These are phyloP conservation scores for Drosophila mettleri DNA, from an alignment of 2,888 invertebrate genomes.

Conservation along the genomic window DNA sequence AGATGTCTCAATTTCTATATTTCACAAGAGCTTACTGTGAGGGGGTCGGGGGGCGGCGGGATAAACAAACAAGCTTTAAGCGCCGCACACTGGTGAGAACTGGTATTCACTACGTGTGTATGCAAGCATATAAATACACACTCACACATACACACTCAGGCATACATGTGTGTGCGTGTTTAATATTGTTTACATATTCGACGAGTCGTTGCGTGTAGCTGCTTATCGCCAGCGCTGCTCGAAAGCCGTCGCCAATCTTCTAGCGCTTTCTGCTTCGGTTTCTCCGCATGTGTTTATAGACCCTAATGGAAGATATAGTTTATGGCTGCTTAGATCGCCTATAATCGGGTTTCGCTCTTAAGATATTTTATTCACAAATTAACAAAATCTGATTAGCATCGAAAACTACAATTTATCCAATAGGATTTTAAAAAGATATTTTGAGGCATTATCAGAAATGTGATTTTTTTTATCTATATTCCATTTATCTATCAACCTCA, in stretches of 20 bases:
- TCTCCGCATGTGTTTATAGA: not conserved
- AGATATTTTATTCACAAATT: not conserved
- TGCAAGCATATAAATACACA: not conserved
- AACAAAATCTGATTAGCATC: not conserved
- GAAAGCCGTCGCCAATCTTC: constrained; percentile 38
- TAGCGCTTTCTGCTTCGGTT: constrained; percentile 53
- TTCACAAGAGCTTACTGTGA: constrained; percentile 27
- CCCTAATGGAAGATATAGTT: not conserved
- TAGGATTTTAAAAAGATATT: no score
- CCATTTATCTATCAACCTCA: not conserved
- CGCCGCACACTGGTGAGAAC: constrained; percentile 57
- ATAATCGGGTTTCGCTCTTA: not conserved
- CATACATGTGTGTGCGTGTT: not conserved
- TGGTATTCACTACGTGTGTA: constrained; percentile 37
- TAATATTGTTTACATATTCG: constrained; percentile 28
- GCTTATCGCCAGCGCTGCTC: constrained; percentile 37
- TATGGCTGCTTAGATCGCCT: not conserved
- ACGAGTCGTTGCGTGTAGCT: constrained; percentile 34
- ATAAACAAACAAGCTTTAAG: constrained; percentile 62
- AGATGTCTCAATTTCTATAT: constrained; percentile 20
- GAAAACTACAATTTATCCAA: no score
- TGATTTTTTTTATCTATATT: no score
- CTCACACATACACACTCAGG: no score
- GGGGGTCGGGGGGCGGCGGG: no score
- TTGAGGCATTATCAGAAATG: no score